Conservation (phyloP, 2,888 invertebrate genomes). For the Beris morrisii region DNA sequence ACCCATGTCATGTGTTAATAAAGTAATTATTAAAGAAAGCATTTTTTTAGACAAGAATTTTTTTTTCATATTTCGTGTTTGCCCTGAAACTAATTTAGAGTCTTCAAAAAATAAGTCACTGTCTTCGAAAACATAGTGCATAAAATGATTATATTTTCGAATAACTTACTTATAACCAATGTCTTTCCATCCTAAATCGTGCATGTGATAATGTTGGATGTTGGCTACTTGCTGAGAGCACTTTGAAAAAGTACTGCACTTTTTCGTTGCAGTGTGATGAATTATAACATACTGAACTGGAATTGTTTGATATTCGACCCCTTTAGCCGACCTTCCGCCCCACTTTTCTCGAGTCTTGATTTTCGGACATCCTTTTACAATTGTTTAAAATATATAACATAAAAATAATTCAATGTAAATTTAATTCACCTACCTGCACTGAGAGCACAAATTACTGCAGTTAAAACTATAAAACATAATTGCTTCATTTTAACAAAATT, state of each 20-base stretch:
- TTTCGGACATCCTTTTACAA: slow-evolving; percentile 55
- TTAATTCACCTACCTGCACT: too few species aligned
- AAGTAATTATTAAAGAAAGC: background rate
- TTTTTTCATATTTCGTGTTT: too few species aligned
- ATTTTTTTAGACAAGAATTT: background rate
- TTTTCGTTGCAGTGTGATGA: slow-evolving; percentile 61
- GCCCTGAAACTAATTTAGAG: too few species aligned
- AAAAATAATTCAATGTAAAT: too few species aligned
- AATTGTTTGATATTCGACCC: slow-evolving; percentile 62
- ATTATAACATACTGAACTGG: slow-evolving; percentile 62
- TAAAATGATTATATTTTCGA: too few species aligned
- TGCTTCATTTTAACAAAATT: too few species aligned
- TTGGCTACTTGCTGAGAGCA: slow-evolving; percentile 58
- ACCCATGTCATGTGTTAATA: background rate
- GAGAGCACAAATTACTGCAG: too few species aligned
- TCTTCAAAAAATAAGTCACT: too few species aligned
- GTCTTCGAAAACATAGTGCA: too few species aligned
- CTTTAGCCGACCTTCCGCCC: slow-evolving; percentile 59
- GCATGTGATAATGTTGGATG: slow-evolving; percentile 61
- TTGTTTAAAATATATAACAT: slow-evolving; percentile 10
- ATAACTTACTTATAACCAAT: slow-evolving; percentile 62
- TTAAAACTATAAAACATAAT: too few species aligned
- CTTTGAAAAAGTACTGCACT: slow-evolving; percentile 55
- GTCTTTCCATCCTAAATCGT: slow-evolving; percentile 57
- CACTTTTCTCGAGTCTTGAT: slow-evolving; percentile 63